Conservation (phyloP, 1,140 invertebrate species). For the Aphis craccivora region DNA sequence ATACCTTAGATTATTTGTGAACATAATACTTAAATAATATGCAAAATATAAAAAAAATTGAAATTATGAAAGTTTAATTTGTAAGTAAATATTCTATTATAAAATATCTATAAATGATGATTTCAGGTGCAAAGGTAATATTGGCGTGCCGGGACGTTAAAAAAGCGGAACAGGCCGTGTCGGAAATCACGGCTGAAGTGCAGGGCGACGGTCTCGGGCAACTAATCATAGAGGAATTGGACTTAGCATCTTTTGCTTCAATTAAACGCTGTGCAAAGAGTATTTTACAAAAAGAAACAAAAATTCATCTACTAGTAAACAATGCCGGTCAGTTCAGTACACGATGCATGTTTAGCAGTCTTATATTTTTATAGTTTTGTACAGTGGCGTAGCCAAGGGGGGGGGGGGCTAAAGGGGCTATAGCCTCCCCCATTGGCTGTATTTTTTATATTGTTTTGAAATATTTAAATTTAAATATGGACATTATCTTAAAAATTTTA, state of each 20-base stretch:
- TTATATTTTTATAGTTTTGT: neutral
- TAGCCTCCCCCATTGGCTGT: too few relatives aligned
- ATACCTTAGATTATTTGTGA: neutral
- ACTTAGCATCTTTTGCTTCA: slow-evolving; percentile 77
- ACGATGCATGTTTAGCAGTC: neutral
- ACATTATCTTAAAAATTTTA: too few relatives aligned
- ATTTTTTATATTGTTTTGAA: too few relatives aligned
- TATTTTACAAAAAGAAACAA: slow-evolving; percentile 69
- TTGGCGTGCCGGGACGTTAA: slow-evolving; percentile 72
- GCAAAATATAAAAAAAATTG: neutral
- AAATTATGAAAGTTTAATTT: neutral
- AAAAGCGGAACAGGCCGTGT: slow-evolving; percentile 66
- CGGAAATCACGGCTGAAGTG: slow-evolving; percentile 64
- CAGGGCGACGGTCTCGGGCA: slow-evolving; percentile 65
- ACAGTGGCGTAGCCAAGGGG: too few relatives aligned
- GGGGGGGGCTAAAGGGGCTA: too few relatives aligned
- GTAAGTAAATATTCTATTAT: neutral
- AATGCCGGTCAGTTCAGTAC: slow-evolving; percentile 71
- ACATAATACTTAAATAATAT: neutral
- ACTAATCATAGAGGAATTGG: slow-evolving; percentile 70
- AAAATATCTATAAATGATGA: neutral
- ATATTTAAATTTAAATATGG: too few relatives aligned
- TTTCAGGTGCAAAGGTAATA: slow-evolving; percentile 68
- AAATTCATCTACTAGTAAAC: slow-evolving; percentile 79
- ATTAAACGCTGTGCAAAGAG: slow-evolving; percentile 74